These are phyloP conservation scores for Malurus splendens DNA, from an alignment of 2,797 vertebrate species.

Conservation along the genomic window DNA sequence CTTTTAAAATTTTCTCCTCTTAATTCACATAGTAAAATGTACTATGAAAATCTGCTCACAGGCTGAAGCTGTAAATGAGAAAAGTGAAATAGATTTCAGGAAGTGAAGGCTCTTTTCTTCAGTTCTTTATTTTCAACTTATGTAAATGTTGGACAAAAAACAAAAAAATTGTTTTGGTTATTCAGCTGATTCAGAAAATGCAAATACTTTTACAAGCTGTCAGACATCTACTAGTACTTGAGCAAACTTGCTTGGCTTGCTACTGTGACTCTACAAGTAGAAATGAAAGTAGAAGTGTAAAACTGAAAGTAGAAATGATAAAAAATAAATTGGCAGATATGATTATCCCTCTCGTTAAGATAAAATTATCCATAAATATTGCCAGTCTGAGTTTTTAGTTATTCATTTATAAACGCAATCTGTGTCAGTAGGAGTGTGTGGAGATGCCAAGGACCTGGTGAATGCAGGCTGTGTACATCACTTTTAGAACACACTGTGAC, in stretches of 20 bases:
- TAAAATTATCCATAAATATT: not conserved
- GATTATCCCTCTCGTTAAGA: not conserved
- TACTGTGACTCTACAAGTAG: not conserved
- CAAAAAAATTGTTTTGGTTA: not conserved
- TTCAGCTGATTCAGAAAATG: not conserved
- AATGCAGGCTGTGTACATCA: rapidly evolving
- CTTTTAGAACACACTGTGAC: rapidly evolving
- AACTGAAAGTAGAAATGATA: not conserved
- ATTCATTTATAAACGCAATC: rapidly evolving
- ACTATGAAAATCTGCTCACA: not conserved
- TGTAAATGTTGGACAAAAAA: not conserved
- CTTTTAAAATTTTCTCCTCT: not conserved
- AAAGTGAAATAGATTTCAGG: not conserved
- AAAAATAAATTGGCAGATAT: not conserved
- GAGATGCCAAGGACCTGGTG: not conserved
- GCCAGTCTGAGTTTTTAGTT: not conserved
- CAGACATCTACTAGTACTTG: not conserved
- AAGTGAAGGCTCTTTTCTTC: not conserved
- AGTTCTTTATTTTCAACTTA: not conserved
- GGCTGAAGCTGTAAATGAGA: not conserved
- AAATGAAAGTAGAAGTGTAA: not conserved
- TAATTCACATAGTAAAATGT: not conserved
- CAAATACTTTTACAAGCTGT: not conserved
- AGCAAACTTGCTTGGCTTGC: not conserved
- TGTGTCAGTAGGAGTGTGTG: rapidly evolving